These are phyloP conservation scores for Leucosticte australis DNA, from an alignment of 2,113 vertebrate species.

Conservation along the genomic window DNA sequence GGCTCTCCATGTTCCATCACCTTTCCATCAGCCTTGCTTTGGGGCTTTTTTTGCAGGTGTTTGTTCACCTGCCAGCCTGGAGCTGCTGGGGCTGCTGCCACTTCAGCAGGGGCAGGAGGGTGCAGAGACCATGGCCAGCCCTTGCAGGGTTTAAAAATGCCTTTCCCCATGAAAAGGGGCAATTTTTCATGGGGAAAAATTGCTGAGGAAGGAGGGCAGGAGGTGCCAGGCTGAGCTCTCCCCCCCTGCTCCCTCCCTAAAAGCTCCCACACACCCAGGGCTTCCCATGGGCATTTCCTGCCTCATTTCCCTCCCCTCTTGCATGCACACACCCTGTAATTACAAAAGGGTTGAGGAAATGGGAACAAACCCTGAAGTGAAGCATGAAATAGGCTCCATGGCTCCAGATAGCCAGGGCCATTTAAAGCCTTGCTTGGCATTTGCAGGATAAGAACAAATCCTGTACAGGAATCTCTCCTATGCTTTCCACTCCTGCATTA, in stretches of 20 bases:
- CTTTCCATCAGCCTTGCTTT: neutral
- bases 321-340: too few species aligned
- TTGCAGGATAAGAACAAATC: conserved; percentile 28
- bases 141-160: neutral
- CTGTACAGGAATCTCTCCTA: neutral
- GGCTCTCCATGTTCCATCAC: neutral
- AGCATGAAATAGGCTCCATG: conserved; percentile 1
- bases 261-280: rapidly evolving
- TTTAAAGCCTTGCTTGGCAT: conserved; percentile 7
- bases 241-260: neutral
- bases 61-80: neutral
- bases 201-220: neutral
- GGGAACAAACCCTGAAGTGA: neutral
- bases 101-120: neutral
- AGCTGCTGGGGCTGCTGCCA: neutral
- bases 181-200: neutral
- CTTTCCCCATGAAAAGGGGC: neutral
- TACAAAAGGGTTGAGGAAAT: neutral
- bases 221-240: neutral
- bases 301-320: neutral
- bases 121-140: rapidly evolving
- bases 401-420: neutral
- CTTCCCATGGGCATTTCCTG: neutral
- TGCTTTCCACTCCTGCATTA: conserved; percentile 28
- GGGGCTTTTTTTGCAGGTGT: neutral